Percentiles rank a stretch among this genome's conserved stretches.
These are phyloP conservation scores for Drosophila kuntzei DNA, from an alignment of 2,888 invertebrate genomes.

Conservation along the genomic window DNA sequence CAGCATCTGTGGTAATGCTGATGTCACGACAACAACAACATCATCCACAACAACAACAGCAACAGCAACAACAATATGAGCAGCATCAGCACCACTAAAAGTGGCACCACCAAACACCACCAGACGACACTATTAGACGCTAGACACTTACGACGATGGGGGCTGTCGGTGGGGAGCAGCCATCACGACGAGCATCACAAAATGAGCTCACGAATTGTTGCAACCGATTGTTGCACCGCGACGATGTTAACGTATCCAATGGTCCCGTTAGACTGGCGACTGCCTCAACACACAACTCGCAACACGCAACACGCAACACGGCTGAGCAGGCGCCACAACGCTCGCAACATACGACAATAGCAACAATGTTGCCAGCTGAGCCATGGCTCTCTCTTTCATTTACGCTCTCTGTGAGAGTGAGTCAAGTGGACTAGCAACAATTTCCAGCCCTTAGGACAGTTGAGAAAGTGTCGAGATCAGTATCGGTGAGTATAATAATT, in stretches of 20 bases:
- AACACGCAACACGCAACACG: background rate
- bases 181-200: constrained; percentile 31
- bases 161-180: constrained; percentile 27
- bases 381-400: constrained; percentile 4
- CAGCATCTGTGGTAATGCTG: constrained; percentile 73
- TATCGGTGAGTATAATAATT: too few species aligned
- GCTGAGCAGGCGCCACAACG: constrained; percentile 25
- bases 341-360: constrained; percentile 22
- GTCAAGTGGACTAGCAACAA: background rate
- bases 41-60: constrained; percentile 15
- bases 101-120: constrained; percentile 25
- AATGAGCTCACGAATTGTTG: constrained; percentile 13
- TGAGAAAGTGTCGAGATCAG: background rate
- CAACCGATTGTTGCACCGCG: constrained; percentile 42
- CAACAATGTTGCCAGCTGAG: constrained; percentile 43
- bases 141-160: constrained; percentile 41
- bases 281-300: background rate
- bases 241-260: constrained; percentile 80
- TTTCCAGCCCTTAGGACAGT: background rate
- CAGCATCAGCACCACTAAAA: constrained; percentile 38
- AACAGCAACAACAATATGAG: constrained; percentile 2
- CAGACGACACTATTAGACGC: constrained; percentile 26
- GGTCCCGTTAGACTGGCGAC: constrained; percentile 73
- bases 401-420: background rate
- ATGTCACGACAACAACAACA: constrained; percentile 58